These are phyloP conservation scores for Drosophila truncata DNA, from an alignment of 1,140 invertebrate species.

Conservation along the genomic window DNA sequence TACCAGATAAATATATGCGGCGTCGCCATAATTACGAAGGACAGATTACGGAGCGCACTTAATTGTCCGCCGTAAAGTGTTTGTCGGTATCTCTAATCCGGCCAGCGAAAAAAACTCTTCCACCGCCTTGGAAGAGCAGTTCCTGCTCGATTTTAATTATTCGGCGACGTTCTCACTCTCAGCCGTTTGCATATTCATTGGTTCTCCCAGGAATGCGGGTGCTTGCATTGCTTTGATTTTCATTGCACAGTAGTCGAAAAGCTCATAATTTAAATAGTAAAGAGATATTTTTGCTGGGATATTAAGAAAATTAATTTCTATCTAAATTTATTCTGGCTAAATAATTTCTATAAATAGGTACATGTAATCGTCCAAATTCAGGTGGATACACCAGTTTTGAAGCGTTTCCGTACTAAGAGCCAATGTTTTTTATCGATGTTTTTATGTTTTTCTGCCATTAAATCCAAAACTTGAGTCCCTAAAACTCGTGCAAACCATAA, in stretches of 20 bases:
- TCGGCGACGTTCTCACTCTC: conserved; percentile 59
- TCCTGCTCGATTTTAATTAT: conserved; percentile 75
- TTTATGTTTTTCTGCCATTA: background rate
- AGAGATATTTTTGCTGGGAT: background rate
- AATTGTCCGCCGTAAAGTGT: conserved; percentile 76
- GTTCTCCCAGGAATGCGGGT: background rate
- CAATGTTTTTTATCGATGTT: background rate
- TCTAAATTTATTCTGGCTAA: background rate
- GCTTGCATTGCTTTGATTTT: conserved; percentile 62
- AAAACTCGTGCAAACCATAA: background rate
- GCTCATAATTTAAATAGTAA: conserved; percentile 1
- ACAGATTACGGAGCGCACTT: conserved; percentile 75
- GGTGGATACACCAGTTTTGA: background rate
- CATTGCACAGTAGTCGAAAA: conserved; percentile 42
- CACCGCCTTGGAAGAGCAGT: conserved; percentile 23
- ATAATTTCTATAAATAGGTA: background rate
- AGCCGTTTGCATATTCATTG: conserved; percentile 73
- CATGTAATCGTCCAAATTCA: background rate
- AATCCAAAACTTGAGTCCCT: background rate
- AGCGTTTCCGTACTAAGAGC: background rate
- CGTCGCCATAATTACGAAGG: conserved; percentile 79
- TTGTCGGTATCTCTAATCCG: conserved; percentile 58
- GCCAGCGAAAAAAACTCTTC: conserved; percentile 20
- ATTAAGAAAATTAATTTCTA: background rate
- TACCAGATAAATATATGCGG: conserved; percentile 73